Evolutionary conservation across 30 jellyfish, hydroid and myxozoan genomes (phyloP), one percentile per base, ranked within the genome.

Genomic region (Hydractinia symbiolongicarpus): DNA sequence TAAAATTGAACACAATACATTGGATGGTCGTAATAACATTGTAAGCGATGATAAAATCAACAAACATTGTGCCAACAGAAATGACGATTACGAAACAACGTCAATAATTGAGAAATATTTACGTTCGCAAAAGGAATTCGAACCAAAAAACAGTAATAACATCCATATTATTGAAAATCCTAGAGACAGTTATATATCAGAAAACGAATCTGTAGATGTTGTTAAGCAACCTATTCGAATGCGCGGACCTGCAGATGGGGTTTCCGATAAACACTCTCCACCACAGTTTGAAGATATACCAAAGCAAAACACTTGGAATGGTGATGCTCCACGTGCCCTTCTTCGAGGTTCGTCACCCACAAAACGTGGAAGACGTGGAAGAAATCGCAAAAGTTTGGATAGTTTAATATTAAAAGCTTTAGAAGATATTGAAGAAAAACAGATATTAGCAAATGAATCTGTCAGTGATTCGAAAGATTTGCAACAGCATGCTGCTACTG

Each of bases 391-490:
- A 55, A 77, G 85, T 61, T 61, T 55, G 11, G 85, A 77, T 61
- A 55, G 81, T 77, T 50, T 54, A 13, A 50, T 76, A 56, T 61
- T 77, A 44, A 57, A 61, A 6, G 60, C 85, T 5, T 66, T 77
- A 55, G 85, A 77, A 61, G 74, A 66, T 55, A 77, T 77, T 56
- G 85, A 77, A 30, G 85, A 77, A 55, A 55, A 77, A 55, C 75
- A 77, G 60, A 50, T 77, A 13, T 61, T 77, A 15, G 9, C 76
- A 16, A 77, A 77, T 20, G 54, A 52, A 49, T 53, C 84, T 20
- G 77, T 15, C 21, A 74, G 77, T 58, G 83, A 50, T 55, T 4
- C 30, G 72, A n/a, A 30, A 4, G 21, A 19, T 4, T 55, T n/a
- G 66, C 67, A 74, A 50, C 83, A 50, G 44, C 83, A 74, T 50